Percentiles rank a stretch among this genome's conserved stretches.
phyloP scores from a whole-genome alignment of 2,113 vertebrate species.

The Heptranchias perlo region DNA sequence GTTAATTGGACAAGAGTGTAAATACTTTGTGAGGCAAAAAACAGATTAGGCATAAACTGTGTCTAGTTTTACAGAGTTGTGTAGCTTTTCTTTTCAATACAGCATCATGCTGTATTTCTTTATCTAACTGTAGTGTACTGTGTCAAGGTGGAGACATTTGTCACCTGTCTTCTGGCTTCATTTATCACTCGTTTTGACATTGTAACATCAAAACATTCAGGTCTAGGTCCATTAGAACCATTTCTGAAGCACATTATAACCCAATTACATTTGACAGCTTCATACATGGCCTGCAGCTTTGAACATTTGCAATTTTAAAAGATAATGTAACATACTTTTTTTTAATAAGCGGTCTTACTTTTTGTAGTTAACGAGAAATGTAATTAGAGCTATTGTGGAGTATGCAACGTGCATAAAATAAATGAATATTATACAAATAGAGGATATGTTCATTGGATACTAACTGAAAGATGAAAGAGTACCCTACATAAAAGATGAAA shows the following conservation, averaged over 20 bases:
- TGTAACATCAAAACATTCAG: constrained; percentile 7
- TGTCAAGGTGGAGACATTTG: neutral
- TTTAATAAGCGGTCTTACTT: neutral
- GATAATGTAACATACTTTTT: neutral
- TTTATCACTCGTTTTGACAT: neutral
- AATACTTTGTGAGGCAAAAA: neutral
- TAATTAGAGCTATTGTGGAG: neutral
- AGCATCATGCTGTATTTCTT: neutral
- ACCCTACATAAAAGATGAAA: neutral
- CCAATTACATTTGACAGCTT: neutral
- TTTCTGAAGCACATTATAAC: neutral
- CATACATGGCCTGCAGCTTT: constrained; percentile 2
- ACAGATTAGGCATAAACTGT: neutral
- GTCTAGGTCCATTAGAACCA: constrained; percentile 14
- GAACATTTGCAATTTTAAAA: constrained; percentile 1
- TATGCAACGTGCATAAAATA: neutral
- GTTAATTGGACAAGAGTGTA: neutral
- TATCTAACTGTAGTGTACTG: neutral
- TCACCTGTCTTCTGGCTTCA: neutral
- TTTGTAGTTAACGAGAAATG: constrained; percentile 18
- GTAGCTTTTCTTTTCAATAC: neutral
- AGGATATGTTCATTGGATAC: constrained; percentile 1
- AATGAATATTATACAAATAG: neutral
- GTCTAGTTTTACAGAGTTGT: neutral
- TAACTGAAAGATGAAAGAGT: neutral